Evolutionary conservation across 2,888 invertebrate genomes (phyloP), one percentile per base, ranked within the genome.

Genomic region (Leptarthrus brevirostris): DNA sequence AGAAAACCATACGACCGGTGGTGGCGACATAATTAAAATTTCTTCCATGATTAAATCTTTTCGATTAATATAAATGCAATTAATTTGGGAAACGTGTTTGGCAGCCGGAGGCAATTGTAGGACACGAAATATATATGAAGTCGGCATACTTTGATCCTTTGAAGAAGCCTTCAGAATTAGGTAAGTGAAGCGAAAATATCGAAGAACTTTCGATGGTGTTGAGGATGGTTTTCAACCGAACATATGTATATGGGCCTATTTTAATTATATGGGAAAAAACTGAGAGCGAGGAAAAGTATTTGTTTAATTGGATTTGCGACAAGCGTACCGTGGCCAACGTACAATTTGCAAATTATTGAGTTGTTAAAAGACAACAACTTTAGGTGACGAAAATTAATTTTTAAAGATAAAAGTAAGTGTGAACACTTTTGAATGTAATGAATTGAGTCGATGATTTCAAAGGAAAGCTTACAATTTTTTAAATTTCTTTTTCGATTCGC

Each of bases 21-120:
- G n/a, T n/a, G n/a, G n/a, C 3, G 20, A 1, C 12, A 49, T 49
- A 49, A 49, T 49, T 49, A 49, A 49, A 49, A 49, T 16, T 49
- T 49, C 16, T 49, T 49, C 18, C 49, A 20, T 49, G 49, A 49
- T 49, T 49, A 49, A 49, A 49, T 49, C 49, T 3, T 49, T 49
- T 49, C 18, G 49, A 49, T 49, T 49, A 49, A 49, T 49, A 16
- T 49, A 49, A 49, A 16, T n/a, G 49, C 14, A 3, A 49, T 8
- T 49, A 49, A 49, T 49, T 49, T 49, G 58, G 12, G 34, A 58
- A 58, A 58, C 58, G 58, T 58, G 58, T 34, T 54, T 12, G 18
- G 24, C 58, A 16, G 58, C 58, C 34, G 36, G 58, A 58, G 58
- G 58, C 24, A 58, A 49, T 49, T 49, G 18, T 12, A 8, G n/a